phyloP scores from a whole-genome alignment of 2,113 vertebrate species.

The Ctenomys sociabilis region DNA sequence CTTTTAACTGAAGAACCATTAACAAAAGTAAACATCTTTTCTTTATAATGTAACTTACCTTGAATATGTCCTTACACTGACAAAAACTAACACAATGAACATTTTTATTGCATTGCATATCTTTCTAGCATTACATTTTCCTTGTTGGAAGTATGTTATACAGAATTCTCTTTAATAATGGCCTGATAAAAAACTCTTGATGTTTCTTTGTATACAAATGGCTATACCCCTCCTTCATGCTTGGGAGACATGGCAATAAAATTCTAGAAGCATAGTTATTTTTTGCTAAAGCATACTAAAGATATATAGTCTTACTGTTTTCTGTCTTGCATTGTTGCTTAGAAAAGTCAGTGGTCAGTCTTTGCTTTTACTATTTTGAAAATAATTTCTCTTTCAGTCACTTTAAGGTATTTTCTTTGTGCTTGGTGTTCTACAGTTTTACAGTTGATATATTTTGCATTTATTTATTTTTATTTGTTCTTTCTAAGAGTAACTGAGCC shows the following conservation, averaged over 20 bases:
- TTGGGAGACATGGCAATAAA: neutral
- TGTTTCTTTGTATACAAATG: neutral
- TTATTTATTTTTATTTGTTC: neutral
- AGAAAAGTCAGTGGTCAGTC: slow-evolving; percentile 15
- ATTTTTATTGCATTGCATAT: neutral
- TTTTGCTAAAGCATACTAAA: neutral
- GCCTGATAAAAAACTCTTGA: neutral
- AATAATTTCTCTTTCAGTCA: neutral
- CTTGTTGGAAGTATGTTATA: neutral
- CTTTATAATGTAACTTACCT: neutral
- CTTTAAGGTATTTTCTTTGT: slow-evolving; percentile 17
- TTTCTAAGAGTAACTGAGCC: neutral
- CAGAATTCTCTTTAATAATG: neutral
- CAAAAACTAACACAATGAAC: neutral
- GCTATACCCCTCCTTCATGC: neutral
- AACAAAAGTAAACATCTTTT: neutral
- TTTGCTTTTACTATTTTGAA: slow-evolving; percentile 12
- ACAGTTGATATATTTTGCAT: neutral
- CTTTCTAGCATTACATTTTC: neutral
- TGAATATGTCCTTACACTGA: neutral
- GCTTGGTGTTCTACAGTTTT: neutral
- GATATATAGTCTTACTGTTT: neutral
- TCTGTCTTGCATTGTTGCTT: neutral
- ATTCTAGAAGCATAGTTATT: neutral
- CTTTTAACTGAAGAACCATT: neutral